phyloP scores from a whole-genome alignment of 1,140 invertebrate species.

The Macrostomum lignano region DNA sequence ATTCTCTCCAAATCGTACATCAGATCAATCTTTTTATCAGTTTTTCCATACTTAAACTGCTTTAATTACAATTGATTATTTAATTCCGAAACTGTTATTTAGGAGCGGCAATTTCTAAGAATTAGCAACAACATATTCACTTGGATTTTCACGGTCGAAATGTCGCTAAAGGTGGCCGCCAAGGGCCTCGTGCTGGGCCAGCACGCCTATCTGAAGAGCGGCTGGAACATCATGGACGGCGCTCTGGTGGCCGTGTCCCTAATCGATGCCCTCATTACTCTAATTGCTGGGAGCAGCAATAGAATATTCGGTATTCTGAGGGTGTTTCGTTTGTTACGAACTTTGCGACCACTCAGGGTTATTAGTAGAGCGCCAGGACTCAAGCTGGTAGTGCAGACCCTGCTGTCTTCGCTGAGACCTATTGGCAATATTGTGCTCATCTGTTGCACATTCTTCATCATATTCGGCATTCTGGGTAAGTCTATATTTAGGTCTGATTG shows the following conservation, averaged over 20 bases:
- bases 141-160: conserved; percentile 72
- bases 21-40: no score
- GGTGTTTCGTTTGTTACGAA: conserved; percentile 77
- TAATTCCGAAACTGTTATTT: no score
- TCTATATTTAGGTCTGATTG: no score
- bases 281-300: conserved; percentile 61
- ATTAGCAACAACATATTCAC: conserved; percentile 89
- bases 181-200: conserved; percentile 71
- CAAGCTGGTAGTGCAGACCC: conserved; percentile 90
- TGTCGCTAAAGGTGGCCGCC: conserved; percentile 82
- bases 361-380: conserved; percentile 92
- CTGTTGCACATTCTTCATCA: conserved; percentile 98
- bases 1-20: no score
- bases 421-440: conserved; percentile 99
- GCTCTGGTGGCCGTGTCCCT: conserved; percentile 82
- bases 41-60: no score
- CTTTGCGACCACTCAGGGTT: conserved; percentile 61
- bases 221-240: conserved; percentile 98
- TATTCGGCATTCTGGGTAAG: conserved; percentile 96
- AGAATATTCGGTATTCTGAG: conserved; percentile 85
- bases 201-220: conserved; percentile 77
- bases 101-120: conserved; percentile 56
- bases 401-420: conserved; percentile 76
- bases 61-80: no score
- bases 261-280: conserved; percentile 70